Conservation (phyloP, 2,797 vertebrate species). For the Chelidonichthys spinosus region DNA sequence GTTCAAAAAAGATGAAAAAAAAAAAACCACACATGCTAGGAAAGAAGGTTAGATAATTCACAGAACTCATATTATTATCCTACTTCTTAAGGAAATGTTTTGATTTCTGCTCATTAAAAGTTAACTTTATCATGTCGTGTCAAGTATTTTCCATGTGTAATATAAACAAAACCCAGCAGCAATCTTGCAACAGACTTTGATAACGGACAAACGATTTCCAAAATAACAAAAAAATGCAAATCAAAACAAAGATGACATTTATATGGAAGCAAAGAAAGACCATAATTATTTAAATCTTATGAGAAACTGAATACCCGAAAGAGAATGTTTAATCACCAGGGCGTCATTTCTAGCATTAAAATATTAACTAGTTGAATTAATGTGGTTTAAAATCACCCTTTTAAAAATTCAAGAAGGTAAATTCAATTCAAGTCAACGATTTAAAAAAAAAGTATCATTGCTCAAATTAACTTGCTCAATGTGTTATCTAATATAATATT, state of each 20-base stretch:
- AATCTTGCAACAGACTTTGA: background rate
- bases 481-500: background rate
- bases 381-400: background rate
- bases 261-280: background rate
- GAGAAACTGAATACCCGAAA: background rate
- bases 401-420: background rate
- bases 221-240: slow-evolving; percentile 19
- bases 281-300: background rate
- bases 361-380: background rate
- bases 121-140: slow-evolving; percentile 1
- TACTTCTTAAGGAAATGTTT: background rate
- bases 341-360: background rate
- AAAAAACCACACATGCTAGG: background rate
- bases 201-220: background rate
- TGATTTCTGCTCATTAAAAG: slow-evolving; percentile 7
- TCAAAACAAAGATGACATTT: background rate
- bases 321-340: background rate
- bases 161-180: background rate
- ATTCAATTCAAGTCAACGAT: background rate
- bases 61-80: background rate
- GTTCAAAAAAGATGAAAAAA: no score
- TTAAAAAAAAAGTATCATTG: background rate
- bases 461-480: background rate
- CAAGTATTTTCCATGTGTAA: slow-evolving; percentile 6
- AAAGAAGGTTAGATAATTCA: slow-evolving; percentile 1